Percentiles rank a stretch among this genome's conserved stretches.
These are phyloP conservation scores for Illadopsis cleaveri DNA, from an alignment of 2,113 vertebrate species.

Conservation along the genomic window DNA sequence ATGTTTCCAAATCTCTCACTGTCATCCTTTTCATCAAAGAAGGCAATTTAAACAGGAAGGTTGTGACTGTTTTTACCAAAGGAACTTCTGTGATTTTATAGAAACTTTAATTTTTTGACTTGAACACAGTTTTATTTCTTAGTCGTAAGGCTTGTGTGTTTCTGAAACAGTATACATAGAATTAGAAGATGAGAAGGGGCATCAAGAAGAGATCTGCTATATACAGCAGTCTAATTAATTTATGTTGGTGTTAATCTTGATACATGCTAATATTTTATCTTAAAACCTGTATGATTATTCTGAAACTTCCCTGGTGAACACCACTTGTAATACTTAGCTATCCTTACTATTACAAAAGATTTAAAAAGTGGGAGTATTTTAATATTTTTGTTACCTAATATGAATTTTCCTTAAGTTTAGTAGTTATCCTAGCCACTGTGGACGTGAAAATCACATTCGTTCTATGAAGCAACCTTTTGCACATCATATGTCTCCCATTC, in stretches of 20 bases:
- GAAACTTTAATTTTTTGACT: neutral
- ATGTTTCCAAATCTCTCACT: neutral
- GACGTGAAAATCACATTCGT: neutral
- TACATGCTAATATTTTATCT: neutral
- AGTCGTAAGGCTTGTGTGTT: rapidly evolving
- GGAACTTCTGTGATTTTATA: neutral
- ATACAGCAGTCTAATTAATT: neutral
- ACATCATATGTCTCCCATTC: neutral
- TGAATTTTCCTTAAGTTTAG: neutral
- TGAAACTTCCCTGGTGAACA: neutral
- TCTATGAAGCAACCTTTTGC: neutral
- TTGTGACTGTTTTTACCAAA: neutral
- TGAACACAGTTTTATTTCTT: neutral
- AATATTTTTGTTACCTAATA: neutral
- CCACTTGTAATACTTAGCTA: neutral
- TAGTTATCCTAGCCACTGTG: neutral
- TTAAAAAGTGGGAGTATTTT: neutral
- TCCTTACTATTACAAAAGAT: neutral
- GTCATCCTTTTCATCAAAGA: neutral
- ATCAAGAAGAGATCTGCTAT: neutral
- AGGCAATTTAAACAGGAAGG: neutral
- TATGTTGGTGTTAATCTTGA: neutral
- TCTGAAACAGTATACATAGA: neutral
- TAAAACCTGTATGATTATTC: neutral
- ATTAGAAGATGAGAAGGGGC: neutral